These are phyloP conservation scores for Pheucticus melanocephalus DNA, from an alignment of 2,113 vertebrate species.

Conservation along the genomic window DNA sequence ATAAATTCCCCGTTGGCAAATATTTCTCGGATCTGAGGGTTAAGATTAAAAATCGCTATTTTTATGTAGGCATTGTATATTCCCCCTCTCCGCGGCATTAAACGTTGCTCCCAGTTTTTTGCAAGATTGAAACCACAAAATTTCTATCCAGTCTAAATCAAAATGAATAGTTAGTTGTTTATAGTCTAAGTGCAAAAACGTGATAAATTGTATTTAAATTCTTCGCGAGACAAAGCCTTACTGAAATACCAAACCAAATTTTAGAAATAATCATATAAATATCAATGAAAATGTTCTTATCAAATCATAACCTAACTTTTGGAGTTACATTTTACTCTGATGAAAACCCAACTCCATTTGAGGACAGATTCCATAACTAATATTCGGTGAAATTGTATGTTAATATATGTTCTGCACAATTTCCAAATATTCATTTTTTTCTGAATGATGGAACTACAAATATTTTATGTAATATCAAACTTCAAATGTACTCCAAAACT, in stretches of 20 bases:
- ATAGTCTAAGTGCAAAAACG: not conserved
- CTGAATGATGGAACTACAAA: not conserved
- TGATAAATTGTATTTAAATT: not conserved
- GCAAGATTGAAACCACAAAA: not conserved
- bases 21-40: slow-evolving; percentile 46
- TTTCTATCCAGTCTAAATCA: not conserved
- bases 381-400: not conserved
- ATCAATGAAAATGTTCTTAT: not conserved
- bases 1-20: slow-evolving; percentile 74
- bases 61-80: slow-evolving; percentile 38
- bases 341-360: not conserved
- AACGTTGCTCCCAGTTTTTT: not conserved
- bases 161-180: not conserved
- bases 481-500: not conserved
- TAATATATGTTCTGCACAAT: not conserved
- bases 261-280: not conserved
- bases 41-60: slow-evolving; percentile 54
- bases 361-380: not conserved
- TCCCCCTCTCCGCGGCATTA: not conserved
- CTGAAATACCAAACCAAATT: not conserved
- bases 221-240: not conserved
- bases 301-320: not conserved
- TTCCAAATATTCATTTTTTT: not conserved
- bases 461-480: not conserved
- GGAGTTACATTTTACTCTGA: not conserved